Percentiles rank a stretch among this genome's conserved stretches.
phyloP scores from a whole-genome alignment of 1,140 invertebrate species.

The Rhyzopertha dominica region DNA sequence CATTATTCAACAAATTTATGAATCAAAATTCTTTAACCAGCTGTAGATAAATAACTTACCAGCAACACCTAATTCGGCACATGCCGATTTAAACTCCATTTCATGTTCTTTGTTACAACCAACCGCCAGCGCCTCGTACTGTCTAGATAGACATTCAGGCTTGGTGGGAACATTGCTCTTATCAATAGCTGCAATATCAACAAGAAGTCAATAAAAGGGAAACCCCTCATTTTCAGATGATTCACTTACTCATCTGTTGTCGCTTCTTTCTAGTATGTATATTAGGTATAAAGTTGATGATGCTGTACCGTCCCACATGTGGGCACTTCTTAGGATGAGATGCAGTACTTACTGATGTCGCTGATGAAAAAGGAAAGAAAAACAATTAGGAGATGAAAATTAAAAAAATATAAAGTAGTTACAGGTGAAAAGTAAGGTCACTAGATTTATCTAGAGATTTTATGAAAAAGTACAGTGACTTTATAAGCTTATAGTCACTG shows the following conservation, averaged over 20 bases:
- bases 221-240: not conserved
- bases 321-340: conserved; percentile 63
- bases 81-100: conserved; percentile 65
- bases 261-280: conserved; percentile 32
- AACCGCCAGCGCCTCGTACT: conserved; percentile 57
- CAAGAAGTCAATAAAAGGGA: not conserved
- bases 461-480: too few relatives aligned
- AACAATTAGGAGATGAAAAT: too few relatives aligned
- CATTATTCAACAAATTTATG: too few relatives aligned
- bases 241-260: conserved; percentile 24
- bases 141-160: conserved; percentile 44
- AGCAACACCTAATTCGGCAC: conserved; percentile 38
- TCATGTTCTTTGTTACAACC: conserved; percentile 59
- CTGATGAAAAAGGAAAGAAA: conserved; percentile 52
- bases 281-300: conserved; percentile 49
- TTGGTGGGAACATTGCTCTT: conserved; percentile 17
- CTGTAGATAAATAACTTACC: conserved; percentile 24
- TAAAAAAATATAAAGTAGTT: too few relatives aligned
- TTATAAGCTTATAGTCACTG: too few relatives aligned
- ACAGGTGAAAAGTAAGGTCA: too few relatives aligned
- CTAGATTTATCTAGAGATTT: too few relatives aligned
- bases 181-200: too few relatives aligned
- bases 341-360: too few relatives aligned
- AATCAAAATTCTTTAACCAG: not conserved
- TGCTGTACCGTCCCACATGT: conserved; percentile 61